Evolutionary conservation across 1,140 invertebrate species (phyloP).

Genomic region (Alviniconcha marisindica): DNA sequence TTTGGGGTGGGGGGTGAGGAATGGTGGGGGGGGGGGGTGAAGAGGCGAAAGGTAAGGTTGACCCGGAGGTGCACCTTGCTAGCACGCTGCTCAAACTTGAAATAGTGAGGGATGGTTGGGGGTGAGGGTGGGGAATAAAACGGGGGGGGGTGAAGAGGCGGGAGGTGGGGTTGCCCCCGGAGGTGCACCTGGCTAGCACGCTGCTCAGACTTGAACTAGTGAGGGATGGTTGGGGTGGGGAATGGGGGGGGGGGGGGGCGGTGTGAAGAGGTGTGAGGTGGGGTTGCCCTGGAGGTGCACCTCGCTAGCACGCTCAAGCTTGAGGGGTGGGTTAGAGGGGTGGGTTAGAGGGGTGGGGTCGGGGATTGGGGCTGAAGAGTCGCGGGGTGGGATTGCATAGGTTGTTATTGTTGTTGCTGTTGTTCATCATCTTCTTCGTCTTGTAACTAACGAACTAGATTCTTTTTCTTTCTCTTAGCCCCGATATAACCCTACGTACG

Average conservation of each 20-base stretch:
- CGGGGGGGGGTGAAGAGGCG: neutral
- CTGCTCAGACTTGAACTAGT: too few relatives aligned
- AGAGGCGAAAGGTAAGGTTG: neutral
- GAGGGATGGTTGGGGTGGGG: too few relatives aligned
- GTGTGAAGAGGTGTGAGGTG: neutral
- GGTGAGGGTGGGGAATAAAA: neutral
- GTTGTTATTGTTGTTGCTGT: too few relatives aligned
- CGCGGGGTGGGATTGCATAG: neutral
- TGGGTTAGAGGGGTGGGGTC: neutral
- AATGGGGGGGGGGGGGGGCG: neutral
- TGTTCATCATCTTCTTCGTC: neutral
- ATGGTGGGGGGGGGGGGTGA: neutral
- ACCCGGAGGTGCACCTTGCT: too few relatives aligned
- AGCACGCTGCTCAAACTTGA: neutral
- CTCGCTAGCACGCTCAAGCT: too few relatives aligned
- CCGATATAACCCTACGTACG: too few relatives aligned
- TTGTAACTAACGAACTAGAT: too few relatives aligned
- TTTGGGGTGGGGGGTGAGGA: too few relatives aligned
- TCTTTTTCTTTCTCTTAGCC: too few relatives aligned
- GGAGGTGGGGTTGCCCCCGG: too few relatives aligned
- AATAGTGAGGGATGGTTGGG: neutral
- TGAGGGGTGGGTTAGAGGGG: neutral
- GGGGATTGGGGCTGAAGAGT: slow-evolving; percentile 10
- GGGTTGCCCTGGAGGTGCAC: neutral
- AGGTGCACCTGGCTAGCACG: too few relatives aligned